phyloP scores from a whole-genome alignment of 2,888 invertebrate species.

The Nowickia ferox region DNA sequence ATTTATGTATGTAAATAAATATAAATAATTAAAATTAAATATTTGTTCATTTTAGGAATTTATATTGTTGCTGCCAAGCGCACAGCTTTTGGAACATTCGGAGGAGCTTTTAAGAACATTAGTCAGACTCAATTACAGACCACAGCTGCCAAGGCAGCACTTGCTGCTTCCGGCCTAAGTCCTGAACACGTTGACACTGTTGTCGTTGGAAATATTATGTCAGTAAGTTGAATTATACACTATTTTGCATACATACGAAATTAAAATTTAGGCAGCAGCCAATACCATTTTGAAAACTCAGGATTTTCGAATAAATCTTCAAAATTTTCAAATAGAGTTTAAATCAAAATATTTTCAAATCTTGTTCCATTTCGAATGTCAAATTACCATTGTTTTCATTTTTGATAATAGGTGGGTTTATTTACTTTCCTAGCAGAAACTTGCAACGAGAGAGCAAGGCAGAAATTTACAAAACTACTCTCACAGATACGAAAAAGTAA shows the following conservation, averaged over 20 bases:
- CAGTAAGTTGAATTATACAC: slow-evolving; percentile 86
- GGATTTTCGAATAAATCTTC: too few species aligned
- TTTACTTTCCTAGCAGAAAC: too few species aligned
- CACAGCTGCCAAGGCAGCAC: slow-evolving; percentile 90
- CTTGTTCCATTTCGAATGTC: too few species aligned
- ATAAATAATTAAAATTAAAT: neutral
- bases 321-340: too few species aligned
- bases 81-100: slow-evolving; percentile 98
- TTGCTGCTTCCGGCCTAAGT: slow-evolving; percentile 90
- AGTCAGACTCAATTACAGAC: slow-evolving; percentile 91
- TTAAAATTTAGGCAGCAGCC: too few species aligned
- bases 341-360: too few species aligned
- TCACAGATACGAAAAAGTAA: too few species aligned
- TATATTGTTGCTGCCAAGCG: slow-evolving; percentile 98
- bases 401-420: too few species aligned
- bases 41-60: slow-evolving; percentile 85
- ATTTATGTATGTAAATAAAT: neutral
- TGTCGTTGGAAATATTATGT: slow-evolving; percentile 94
- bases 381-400: too few species aligned
- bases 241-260: neutral
- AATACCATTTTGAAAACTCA: too few species aligned
- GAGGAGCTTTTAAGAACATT: slow-evolving; percentile 91
- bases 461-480: too few species aligned
- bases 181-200: slow-evolving; percentile 95
- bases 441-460: too few species aligned